Evolutionary conservation across 2,888 invertebrate species (phyloP).

Genomic region (Eudasyphora cyanicolor): DNA sequence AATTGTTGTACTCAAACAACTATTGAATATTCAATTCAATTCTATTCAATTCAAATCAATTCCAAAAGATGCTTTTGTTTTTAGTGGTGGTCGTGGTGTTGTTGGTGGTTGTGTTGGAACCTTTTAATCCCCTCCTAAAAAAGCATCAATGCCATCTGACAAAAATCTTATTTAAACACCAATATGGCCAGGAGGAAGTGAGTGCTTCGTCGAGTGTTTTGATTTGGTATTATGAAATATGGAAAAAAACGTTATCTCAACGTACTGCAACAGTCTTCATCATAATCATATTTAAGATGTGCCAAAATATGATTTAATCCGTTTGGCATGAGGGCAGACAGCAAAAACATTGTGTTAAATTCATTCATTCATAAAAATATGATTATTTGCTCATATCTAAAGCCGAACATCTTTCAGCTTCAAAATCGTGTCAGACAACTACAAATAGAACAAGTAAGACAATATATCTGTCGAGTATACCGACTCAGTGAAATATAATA

Average conservation of each 20-base stretch:
- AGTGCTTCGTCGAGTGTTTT: background rate
- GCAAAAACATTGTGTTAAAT: too few species aligned
- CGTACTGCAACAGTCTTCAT: background rate
- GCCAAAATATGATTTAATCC: background rate
- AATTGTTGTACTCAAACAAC: too few species aligned
- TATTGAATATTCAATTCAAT: too few species aligned
- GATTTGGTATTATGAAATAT: background rate
- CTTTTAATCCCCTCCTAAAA: conserved; percentile 5
- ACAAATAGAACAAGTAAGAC: too few species aligned
- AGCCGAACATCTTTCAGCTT: too few species aligned
- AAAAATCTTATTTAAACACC: background rate
- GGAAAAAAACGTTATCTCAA: background rate
- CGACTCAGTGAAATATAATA: too few species aligned
- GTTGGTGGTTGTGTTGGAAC: background rate
- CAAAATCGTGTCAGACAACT: too few species aligned
- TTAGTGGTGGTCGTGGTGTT: background rate
- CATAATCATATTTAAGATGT: background rate
- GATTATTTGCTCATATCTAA: too few species aligned
- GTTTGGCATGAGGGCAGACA: background rate
- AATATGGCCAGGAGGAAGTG: conserved; percentile 26
- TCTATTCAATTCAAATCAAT: too few species aligned
- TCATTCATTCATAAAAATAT: too few species aligned
- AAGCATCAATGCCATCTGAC: background rate
- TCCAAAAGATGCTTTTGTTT: background rate
- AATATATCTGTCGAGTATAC: too few species aligned